Conservation (phyloP, 2,797 vertebrate species). For the Galaxias olidus region DNA sequence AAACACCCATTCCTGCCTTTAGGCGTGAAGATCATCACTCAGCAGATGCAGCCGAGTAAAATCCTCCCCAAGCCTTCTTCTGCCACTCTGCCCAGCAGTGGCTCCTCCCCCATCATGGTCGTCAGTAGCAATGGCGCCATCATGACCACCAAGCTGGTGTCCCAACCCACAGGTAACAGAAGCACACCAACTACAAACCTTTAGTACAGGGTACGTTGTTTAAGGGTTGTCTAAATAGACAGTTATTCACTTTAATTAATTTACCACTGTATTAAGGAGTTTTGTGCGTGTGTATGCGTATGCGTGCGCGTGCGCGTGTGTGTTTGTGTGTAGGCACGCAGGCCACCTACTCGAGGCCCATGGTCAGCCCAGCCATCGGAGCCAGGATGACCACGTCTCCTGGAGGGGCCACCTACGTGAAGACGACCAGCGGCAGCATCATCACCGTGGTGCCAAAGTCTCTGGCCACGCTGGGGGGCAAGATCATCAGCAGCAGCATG, state of each 20-base stretch:
- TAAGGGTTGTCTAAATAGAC: too few species aligned
- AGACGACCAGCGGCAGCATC: constrained; percentile 98
- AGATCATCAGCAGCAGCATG: constrained; percentile 97
- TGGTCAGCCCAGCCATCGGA: constrained; percentile 85
- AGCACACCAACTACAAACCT: neutral
- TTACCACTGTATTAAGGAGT: too few species aligned
- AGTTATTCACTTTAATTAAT: too few species aligned
- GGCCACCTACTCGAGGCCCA: constrained; percentile 88
- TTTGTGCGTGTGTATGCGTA: too few species aligned
- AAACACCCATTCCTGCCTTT: neutral
- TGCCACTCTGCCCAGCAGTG: constrained; percentile 87
- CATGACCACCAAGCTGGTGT: constrained; percentile 97
- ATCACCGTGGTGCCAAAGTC: constrained; percentile 98
- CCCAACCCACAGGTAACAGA: constrained; percentile 89
- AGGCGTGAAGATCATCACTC: constrained; percentile 99
- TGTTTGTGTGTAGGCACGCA: constrained; percentile 80
- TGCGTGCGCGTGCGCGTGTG: neutral
- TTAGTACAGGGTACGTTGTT: neutral
- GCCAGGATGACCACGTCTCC: constrained; percentile 87
- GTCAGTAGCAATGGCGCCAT: constrained; percentile 98
- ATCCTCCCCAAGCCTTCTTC: constrained; percentile 97
- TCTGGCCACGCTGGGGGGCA: constrained; percentile 92
- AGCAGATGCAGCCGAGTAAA: constrained; percentile 98
- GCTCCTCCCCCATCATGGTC: constrained; percentile 97
- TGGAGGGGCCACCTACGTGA: constrained; percentile 91